Base-by-base conservation (phyloP, 2,113 vertebrate genomes). In the Arothron firmamentum region DNA sequence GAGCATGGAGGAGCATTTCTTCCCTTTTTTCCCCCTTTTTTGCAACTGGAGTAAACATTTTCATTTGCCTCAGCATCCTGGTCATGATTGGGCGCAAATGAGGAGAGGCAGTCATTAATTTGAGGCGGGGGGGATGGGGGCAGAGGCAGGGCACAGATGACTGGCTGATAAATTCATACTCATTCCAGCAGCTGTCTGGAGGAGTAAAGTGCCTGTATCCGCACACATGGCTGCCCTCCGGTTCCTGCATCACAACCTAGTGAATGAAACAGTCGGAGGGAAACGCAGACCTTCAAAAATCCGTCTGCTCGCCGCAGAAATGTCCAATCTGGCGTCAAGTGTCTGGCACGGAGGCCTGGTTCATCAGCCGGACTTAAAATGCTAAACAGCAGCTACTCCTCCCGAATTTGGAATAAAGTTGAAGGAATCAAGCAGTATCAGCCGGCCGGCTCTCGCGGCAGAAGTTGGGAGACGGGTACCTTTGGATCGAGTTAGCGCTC, bases 31-130 rank as follows among this genome's bases (percentile, higher is more conserved):
- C 5, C 2, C 5, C 28, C 6, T 31, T 77, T 86, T 84, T 75
- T 56, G 77, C 85, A 83, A 85, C 83, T 81, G 82, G 74, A 85
- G 86, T 88, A 88, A 90, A 87, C 87, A 87, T 84, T 86, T 85
- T 86, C 81, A 88, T 87, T 88, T 86, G 87, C 88, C 84, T 87
- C 83, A 14, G 86, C 83, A 85, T 88, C 85, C 80, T 70, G 81
- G 79, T 83, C 84, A 75, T 90, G 88, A 89, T 88, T 90, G 86
- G 88, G 85, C 87, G 82, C 82, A 86, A 89, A 86, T 86, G 81
- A 87, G 82, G 88, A 82, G 79, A 89, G 84, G 82, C 86, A 83
- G 82, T 85, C 86, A 89, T 90, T 90, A 90, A 90, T 90, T 86
- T 85, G 65, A 13, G 71, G 79, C 54, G 79, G 74, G 77, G 85